Percentiles rank a stretch among this genome's conserved stretches.
Evolutionary conservation across 30 jellyfish, hydroid and myxozoan species (phyloP).

Genomic region (Morbakka virulenta): DNA sequence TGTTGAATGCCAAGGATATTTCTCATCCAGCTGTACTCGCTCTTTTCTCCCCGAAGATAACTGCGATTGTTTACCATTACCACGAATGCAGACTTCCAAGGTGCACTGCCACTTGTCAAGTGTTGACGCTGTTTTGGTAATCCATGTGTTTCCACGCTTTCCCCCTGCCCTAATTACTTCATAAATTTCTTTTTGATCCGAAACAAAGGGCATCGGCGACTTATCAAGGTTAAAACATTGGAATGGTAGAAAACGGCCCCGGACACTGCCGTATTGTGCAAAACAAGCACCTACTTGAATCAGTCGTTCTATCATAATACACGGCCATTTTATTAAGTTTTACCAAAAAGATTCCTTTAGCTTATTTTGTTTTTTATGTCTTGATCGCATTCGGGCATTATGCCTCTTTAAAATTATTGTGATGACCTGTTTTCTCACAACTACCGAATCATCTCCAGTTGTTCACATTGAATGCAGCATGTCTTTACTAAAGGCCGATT

Average conservation of each 20-base stretch:
- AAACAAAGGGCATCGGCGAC: constrained; percentile 67
- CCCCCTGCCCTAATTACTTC: constrained; percentile 34
- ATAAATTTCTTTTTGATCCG: constrained; percentile 31
- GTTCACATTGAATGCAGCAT: constrained; percentile 11
- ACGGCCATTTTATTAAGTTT: constrained; percentile 13
- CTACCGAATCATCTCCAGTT: constrained; percentile 39
- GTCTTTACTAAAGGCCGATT: constrained; percentile 11
- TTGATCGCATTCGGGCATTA: constrained; percentile 28
- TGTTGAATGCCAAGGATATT: neutral
- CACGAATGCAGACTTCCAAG: constrained; percentile 3
- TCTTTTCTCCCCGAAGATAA: no score
- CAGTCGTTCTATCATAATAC: constrained; percentile 31
- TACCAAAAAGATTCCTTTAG: constrained; percentile 24
- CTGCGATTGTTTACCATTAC: neutral
- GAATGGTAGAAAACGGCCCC: constrained; percentile 45
- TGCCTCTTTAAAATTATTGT: constrained; percentile 13
- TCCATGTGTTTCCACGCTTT: neutral
- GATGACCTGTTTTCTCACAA: constrained; percentile 40
- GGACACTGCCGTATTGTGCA: constrained; percentile 3
- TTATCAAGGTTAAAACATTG: constrained; percentile 21
- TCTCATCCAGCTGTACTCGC: neutral
- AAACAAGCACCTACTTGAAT: constrained; percentile 33
- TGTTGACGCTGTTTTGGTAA: neutral
- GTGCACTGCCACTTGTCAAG: constrained; percentile 19
- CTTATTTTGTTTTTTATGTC: constrained; percentile 8